These are phyloP conservation scores for Globodera rostochiensis DNA, from an alignment of 1,140 invertebrate species.

Conservation along the genomic window DNA sequence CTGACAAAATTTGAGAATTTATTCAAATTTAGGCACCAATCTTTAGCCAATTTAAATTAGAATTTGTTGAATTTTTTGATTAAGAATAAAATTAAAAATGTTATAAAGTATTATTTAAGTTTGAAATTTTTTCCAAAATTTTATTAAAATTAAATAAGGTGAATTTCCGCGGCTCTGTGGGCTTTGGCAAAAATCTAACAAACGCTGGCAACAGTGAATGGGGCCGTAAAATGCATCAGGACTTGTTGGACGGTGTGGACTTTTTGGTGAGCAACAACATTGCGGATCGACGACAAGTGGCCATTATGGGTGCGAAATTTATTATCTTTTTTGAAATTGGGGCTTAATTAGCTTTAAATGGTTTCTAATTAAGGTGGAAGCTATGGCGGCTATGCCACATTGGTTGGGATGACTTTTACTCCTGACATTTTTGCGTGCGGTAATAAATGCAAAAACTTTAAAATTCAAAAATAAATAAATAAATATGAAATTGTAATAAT, in stretches of 20 bases:
- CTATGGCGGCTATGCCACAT: constrained; percentile 64
- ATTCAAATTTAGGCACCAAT: too few species aligned
- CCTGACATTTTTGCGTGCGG: constrained; percentile 65
- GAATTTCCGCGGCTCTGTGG: constrained; percentile 62
- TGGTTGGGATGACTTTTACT: constrained; percentile 65
- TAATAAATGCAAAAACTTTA: background rate
- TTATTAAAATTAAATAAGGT: constrained; percentile 35
- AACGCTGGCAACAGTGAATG: constrained; percentile 65
- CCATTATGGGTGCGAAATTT: constrained; percentile 55
- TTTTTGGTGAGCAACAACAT: constrained; percentile 60
- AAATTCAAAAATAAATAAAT: too few species aligned
- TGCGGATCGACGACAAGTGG: constrained; percentile 50
- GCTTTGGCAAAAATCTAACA: constrained; percentile 61
- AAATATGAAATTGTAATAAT: too few species aligned
- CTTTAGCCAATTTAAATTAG: too few species aligned
- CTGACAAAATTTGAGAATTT: background rate
- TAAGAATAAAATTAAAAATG: too few species aligned
- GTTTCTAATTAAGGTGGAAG: constrained; percentile 47
- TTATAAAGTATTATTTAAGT: too few species aligned
- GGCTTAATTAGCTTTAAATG: too few species aligned
- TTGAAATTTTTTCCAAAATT: too few species aligned
- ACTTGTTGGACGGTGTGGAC: constrained; percentile 63
- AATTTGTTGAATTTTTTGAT: too few species aligned
- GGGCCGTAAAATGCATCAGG: constrained; percentile 65
- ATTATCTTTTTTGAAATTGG: background rate